phyloP scores from a whole-genome alignment of 2,113 vertebrate genomes.

The Pyrgilauda ruficollis region DNA sequence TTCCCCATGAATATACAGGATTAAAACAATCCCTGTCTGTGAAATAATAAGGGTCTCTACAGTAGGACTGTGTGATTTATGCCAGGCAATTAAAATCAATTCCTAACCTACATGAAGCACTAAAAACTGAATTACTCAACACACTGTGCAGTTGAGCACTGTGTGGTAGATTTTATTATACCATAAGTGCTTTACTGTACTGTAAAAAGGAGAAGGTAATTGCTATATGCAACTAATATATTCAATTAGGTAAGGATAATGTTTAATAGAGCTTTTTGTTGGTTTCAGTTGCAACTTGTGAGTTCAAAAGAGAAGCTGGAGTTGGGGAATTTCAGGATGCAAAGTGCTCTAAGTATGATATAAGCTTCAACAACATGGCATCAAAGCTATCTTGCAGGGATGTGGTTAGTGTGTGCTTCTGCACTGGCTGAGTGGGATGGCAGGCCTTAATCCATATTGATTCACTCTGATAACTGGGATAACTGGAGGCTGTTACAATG shows the following conservation, averaged over 20 bases:
- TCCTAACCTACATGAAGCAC: constrained; percentile 20
- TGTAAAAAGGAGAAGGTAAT: constrained; percentile 51
- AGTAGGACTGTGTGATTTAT: constrained; percentile 47
- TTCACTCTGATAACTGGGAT: background rate
- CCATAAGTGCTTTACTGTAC: constrained; percentile 56
- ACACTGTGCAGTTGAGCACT: constrained; percentile 32
- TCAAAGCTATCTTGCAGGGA: background rate
- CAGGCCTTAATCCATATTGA: background rate
- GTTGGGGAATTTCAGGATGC: background rate
- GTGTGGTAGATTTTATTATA: constrained; percentile 58
- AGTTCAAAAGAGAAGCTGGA: constrained; percentile 11
- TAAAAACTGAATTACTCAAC: constrained; percentile 53
- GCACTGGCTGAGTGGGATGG: background rate
- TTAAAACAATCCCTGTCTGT: background rate
- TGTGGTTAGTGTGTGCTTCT: background rate
- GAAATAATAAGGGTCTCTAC: constrained; percentile 31
- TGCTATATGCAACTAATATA: constrained; percentile 37
- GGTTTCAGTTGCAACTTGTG: constrained; percentile 34
- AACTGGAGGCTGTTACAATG: background rate
- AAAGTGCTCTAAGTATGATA: background rate
- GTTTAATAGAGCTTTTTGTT: constrained; percentile 49
- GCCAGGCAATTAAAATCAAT: constrained; percentile 52
- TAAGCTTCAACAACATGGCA: background rate
- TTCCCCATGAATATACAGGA: background rate
- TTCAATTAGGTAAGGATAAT: constrained; percentile 50